phyloP scores from a whole-genome alignment of 2,797 vertebrate species.

The Amblyopsis hoosieri region DNA sequence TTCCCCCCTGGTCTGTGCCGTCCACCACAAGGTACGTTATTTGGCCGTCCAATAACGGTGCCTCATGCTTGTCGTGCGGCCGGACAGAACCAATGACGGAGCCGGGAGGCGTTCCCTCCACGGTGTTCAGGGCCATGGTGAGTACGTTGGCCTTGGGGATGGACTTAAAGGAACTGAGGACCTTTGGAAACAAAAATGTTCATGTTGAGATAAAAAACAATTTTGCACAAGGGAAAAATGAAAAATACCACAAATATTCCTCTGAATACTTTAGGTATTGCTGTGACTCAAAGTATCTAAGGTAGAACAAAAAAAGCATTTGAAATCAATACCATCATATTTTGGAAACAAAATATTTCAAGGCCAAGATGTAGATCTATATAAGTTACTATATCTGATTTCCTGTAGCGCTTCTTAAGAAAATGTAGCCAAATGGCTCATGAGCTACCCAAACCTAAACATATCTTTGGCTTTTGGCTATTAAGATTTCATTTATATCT shows the following conservation, averaged over 20 bases:
- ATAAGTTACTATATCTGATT: conserved; percentile 33
- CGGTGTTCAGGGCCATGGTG: conserved; percentile 83
- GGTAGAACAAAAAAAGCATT: conserved; percentile 9
- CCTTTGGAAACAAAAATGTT: conserved; percentile 64
- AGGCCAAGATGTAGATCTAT: conserved; percentile 14
- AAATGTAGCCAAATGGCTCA: conserved; percentile 33
- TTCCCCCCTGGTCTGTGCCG: conserved; percentile 85
- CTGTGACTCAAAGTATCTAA: not conserved
- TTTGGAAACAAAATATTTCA: conserved; percentile 13
- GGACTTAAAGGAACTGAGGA: conserved; percentile 77
- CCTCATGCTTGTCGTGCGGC: conserved; percentile 64
- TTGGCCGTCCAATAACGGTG: conserved; percentile 61
- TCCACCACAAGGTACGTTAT: conserved; percentile 89
- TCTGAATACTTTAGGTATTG: not conserved
- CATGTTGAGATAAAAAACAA: too few species aligned
- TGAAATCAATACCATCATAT: conserved; percentile 9
- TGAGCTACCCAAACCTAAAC: conserved; percentile 41
- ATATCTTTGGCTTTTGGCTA: conserved; percentile 58
- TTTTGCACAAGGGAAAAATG: not conserved
- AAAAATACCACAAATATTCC: conserved; percentile 6
- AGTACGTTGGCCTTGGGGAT: conserved; percentile 77
- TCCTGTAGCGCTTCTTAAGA: conserved; percentile 41
- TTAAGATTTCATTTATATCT: conserved; percentile 57
- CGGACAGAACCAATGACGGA: conserved; percentile 88
- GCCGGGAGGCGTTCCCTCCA: conserved; percentile 87